phyloP scores from a whole-genome alignment of 2,113 vertebrate species.

The Lagopus leucura region DNA sequence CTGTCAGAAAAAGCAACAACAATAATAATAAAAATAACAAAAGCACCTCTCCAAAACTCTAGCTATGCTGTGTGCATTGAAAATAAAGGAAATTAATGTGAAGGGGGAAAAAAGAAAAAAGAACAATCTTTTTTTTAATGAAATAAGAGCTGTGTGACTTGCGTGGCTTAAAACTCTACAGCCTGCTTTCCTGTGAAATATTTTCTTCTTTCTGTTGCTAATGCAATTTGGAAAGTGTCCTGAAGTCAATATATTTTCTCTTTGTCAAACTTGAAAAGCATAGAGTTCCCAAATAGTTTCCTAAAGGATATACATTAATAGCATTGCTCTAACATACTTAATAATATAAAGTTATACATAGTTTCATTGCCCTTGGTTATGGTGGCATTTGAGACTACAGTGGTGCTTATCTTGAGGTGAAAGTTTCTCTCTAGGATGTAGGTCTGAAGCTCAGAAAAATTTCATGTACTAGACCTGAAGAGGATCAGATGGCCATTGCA shows the following conservation, averaged over 20 bases:
- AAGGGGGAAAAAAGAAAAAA: not conserved
- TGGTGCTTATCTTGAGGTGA: not conserved
- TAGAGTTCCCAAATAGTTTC: not conserved
- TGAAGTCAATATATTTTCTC: not conserved
- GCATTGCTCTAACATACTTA: not conserved
- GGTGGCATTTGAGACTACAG: not conserved
- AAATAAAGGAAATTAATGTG: not conserved
- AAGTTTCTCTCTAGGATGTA: not conserved
- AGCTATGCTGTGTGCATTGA: not conserved
- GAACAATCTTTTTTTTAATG: not conserved
- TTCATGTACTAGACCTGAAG: not conserved
- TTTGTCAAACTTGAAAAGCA: not conserved
- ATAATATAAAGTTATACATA: not conserved
- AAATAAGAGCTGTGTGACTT: not conserved
- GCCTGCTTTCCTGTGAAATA: not conserved
- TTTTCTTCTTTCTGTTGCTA: not conserved
- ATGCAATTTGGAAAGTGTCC: not conserved
- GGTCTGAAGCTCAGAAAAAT: not conserved
- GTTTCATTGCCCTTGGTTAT: not conserved
- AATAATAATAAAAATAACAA: not conserved
- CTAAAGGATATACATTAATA: not conserved
- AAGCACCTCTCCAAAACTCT: not conserved
- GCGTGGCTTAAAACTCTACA: not conserved
- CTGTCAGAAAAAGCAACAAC: not conserved
- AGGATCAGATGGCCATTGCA: not conserved